Conservation (phyloP, 2,888 invertebrate genomes). For the Geophilus truncorum region DNA sequence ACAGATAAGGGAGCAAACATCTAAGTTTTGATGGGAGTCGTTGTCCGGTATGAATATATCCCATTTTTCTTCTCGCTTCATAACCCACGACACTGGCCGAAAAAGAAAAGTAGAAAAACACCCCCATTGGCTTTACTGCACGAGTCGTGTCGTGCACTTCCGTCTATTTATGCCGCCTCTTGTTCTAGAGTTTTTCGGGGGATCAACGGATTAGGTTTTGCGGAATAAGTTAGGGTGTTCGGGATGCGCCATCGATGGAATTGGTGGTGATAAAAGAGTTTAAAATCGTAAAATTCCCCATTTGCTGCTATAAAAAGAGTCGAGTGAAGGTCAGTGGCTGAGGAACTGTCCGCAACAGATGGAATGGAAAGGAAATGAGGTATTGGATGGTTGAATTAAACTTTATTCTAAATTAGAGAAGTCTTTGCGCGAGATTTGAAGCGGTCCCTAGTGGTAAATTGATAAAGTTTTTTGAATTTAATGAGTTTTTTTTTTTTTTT, state of each 20-base stretch:
- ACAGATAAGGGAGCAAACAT: too few species aligned
- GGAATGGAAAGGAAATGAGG: not conserved
- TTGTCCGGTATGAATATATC: too few species aligned
- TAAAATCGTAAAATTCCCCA: not conserved
- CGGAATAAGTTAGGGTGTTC: not conserved
- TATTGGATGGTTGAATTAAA: not conserved
- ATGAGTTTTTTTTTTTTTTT: not conserved
- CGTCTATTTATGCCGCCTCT: not conserved
- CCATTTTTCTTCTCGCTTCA: not conserved
- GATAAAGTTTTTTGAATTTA: not conserved
- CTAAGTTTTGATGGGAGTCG: too few species aligned
- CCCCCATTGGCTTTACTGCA: not conserved
- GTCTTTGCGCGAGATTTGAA: too few species aligned
- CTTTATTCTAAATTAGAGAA: not conserved
- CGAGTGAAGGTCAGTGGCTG: not conserved
- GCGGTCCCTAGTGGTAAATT: too few species aligned
- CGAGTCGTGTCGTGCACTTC: not conserved
- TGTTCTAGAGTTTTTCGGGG: not conserved
- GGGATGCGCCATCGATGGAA: not conserved
- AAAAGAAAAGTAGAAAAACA: not conserved
- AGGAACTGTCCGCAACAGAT: not conserved
- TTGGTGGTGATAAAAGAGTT: not conserved
- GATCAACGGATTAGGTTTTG: not conserved
- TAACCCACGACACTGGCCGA: not conserved
- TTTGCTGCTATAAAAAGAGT: not conserved